Evolutionary conservation across 2,113 vertebrate genomes (phyloP).

Genomic region (Anseranas semipalmata): DNA sequence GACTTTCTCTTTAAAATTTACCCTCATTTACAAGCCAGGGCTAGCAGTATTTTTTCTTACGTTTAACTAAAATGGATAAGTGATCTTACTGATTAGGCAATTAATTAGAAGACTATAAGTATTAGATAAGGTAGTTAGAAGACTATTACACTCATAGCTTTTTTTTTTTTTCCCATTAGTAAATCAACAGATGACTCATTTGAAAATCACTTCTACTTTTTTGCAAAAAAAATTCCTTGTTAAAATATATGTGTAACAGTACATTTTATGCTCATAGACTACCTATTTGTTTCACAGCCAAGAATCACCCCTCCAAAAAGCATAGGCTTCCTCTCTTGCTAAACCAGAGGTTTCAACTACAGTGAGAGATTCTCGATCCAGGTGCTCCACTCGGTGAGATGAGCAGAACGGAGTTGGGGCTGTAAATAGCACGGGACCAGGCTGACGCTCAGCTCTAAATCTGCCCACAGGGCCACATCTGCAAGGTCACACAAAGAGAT

Average conservation of each 20-base stretch:
- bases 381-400: accelerated
- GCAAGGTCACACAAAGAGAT: not conserved
- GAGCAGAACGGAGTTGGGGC: not conserved
- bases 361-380: not conserved
- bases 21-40: accelerated
- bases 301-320: not conserved
- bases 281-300: not conserved
- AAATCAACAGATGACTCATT: not conserved
- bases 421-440: accelerated
- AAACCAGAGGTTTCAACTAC: not conserved
- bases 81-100: not conserved
- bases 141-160: not conserved
- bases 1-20: not conserved
- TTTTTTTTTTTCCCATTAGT: not conserved
- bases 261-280: not conserved
- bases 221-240: not conserved
- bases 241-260: not conserved
- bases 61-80: not conserved
- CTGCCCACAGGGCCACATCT: not conserved
- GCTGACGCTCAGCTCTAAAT: not conserved
- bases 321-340: not conserved
- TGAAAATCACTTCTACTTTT: not conserved
- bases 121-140: not conserved
- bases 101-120: not conserved
- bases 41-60: not conserved